Evolutionary conservation across 2,113 vertebrate genomes (phyloP).

Genomic region (Tichodroma muraria): DNA sequence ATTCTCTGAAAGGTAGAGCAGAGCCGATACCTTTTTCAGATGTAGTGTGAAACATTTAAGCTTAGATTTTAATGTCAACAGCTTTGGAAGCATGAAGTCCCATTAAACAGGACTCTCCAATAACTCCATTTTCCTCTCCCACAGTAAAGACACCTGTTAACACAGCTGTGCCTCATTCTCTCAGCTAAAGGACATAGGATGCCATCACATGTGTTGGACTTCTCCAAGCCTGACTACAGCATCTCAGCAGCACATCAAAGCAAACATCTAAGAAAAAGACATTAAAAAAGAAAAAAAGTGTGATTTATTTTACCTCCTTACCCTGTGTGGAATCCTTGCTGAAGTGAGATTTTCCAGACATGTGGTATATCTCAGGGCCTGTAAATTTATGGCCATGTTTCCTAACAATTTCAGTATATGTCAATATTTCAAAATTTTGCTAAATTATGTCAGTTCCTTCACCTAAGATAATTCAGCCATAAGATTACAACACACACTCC

Average conservation of each 20-base stretch:
- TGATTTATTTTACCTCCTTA: not conserved
- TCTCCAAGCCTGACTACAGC: not conserved
- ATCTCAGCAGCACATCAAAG: not conserved
- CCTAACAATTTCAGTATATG: not conserved
- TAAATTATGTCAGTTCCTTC: not conserved
- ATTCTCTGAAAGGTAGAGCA: not conserved
- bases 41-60: not conserved
- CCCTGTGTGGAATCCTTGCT: not conserved
- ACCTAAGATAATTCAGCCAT: not conserved
- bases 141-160: not conserved
- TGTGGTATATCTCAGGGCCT: too few relatives aligned
- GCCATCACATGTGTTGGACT: not conserved
- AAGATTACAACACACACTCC: not conserved
- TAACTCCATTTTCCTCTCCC: not conserved
- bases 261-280: not conserved
- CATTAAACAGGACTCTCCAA: not conserved
- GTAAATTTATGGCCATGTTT: not conserved
- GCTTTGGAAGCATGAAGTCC: not conserved
- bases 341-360: not conserved
- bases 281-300: too few relatives aligned
- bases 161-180: not conserved
- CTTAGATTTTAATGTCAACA: not conserved
- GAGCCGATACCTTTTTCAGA: not conserved
- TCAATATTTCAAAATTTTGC: not conserved
- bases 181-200: not conserved